These are phyloP conservation scores for Pseudachorutes palmiensis DNA, from an alignment of 1,140 invertebrate species.

Conservation along the genomic window DNA sequence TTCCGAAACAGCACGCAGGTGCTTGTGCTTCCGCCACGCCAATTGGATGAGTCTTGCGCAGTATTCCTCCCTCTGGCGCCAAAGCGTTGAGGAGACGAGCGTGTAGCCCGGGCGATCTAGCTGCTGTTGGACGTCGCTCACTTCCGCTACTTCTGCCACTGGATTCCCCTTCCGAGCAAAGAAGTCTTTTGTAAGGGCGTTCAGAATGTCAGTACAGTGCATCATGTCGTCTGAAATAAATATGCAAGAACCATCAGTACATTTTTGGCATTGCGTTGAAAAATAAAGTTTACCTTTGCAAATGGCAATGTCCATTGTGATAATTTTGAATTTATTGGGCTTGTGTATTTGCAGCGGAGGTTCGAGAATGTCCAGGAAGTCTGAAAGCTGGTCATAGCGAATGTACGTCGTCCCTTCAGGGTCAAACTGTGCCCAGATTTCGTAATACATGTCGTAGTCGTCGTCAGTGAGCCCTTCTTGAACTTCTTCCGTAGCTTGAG, in stretches of 20 bases:
- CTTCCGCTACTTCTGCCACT: constrained; percentile 76
- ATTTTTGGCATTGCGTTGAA: neutral
- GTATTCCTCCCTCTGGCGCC: constrained; percentile 90
- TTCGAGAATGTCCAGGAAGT: constrained; percentile 82
- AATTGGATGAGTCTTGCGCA: constrained; percentile 90
- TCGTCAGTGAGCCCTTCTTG: constrained; percentile 96
- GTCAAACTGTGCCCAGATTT: constrained; percentile 88
- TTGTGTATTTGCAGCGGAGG: constrained; percentile 92
- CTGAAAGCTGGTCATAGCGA: constrained; percentile 80
- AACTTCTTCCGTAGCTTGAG: constrained; percentile 94
- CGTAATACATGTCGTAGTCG: constrained; percentile 99
- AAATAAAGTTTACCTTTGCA: constrained; percentile 58
- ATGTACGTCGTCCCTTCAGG: constrained; percentile 97
- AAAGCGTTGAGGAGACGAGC: constrained; percentile 83
- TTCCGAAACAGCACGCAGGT: no score
- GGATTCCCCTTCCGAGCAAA: constrained; percentile 90
- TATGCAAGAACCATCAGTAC: constrained; percentile 3
- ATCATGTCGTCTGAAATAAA: constrained; percentile 62
- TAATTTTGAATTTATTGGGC: constrained; percentile 97
- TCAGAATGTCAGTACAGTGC: constrained; percentile 95
- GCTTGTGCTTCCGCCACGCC: constrained; percentile 81
- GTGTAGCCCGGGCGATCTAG: constrained; percentile 81
- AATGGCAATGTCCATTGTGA: constrained; percentile 96
- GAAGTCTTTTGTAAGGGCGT: constrained; percentile 87
- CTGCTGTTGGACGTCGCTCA: constrained; percentile 60